Conservation (phyloP, 2,113 vertebrate species). For the Archilochus colubris region DNA sequence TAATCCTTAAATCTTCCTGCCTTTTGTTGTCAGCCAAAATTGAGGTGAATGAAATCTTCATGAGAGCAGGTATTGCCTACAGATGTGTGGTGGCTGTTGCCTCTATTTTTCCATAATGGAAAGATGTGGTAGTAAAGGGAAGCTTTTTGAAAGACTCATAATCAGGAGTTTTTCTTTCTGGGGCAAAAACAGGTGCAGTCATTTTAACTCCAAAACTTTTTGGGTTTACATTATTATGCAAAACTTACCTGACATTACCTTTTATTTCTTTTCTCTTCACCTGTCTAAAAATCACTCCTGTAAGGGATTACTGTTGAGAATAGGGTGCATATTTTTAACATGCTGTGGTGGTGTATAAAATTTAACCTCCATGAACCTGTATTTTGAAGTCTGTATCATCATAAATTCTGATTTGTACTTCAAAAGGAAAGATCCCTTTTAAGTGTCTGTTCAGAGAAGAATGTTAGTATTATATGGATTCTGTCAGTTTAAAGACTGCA, state of each 20-base stretch:
- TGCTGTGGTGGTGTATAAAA: neutral
- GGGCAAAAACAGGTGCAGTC: neutral
- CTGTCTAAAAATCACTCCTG: neutral
- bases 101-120: neutral
- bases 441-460: neutral
- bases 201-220: neutral
- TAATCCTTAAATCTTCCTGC: neutral
- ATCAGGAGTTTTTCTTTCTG: neutral
- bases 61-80: neutral
- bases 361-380: fast-evolving
- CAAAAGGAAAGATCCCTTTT: neutral
- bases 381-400: neutral
- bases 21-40: neutral
- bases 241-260: neutral
- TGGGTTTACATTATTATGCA: neutral
- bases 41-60: neutral
- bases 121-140: neutral
- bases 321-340: neutral
- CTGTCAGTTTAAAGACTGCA: neutral
- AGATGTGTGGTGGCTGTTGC: neutral
- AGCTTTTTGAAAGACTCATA: neutral
- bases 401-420: neutral
- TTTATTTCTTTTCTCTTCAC: neutral
- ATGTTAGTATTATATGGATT: neutral
- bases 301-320: neutral